Conservation (phyloP, 2,797 vertebrate genomes). For the Oreochromis grahami region DNA sequence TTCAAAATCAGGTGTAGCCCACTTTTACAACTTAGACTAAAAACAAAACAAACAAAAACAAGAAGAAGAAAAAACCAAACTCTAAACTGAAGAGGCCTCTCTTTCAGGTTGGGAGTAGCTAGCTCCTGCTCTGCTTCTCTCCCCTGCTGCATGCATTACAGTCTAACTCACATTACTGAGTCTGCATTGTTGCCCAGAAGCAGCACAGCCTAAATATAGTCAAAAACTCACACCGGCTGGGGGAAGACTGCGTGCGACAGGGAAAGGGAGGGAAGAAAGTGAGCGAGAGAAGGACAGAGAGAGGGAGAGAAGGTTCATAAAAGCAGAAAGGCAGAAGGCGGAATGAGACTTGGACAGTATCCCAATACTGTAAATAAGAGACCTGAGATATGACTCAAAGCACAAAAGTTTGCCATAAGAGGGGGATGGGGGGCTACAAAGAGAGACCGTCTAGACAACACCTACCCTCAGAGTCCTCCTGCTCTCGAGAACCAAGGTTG, state of each 20-base stretch:
- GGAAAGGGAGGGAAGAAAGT: slow-evolving; percentile 48
- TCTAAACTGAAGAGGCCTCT: slow-evolving; percentile 39
- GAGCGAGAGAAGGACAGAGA: neutral
- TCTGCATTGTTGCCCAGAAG: slow-evolving; percentile 76
- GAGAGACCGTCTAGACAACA: slow-evolving; percentile 10
- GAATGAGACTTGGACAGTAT: slow-evolving; percentile 35
- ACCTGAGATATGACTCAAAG: slow-evolving; percentile 25
- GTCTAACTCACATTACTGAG: slow-evolving; percentile 79
- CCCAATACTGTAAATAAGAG: slow-evolving; percentile 35
- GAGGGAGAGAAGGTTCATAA: slow-evolving; percentile 8
- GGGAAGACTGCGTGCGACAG: slow-evolving; percentile 32
- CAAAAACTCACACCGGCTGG: slow-evolving; percentile 67
- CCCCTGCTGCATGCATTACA: slow-evolving; percentile 47
- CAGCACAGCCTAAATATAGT: slow-evolving; percentile 89
- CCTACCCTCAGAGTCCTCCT: slow-evolving; percentile 71
- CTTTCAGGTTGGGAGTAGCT: slow-evolving; percentile 16
- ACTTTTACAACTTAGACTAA: slow-evolving; percentile 7
- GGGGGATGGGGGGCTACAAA: neutral
- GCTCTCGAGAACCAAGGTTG: slow-evolving; percentile 68
- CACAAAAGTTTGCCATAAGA: neutral
- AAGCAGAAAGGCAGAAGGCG: slow-evolving; percentile 20
- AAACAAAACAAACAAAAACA: neutral
- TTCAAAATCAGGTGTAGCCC: slow-evolving; percentile 5
- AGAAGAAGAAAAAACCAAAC: neutral
- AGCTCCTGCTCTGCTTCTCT: slow-evolving; percentile 25